phyloP scores from a whole-genome alignment of 2,888 invertebrate genomes.

The Thera obeliscata region DNA sequence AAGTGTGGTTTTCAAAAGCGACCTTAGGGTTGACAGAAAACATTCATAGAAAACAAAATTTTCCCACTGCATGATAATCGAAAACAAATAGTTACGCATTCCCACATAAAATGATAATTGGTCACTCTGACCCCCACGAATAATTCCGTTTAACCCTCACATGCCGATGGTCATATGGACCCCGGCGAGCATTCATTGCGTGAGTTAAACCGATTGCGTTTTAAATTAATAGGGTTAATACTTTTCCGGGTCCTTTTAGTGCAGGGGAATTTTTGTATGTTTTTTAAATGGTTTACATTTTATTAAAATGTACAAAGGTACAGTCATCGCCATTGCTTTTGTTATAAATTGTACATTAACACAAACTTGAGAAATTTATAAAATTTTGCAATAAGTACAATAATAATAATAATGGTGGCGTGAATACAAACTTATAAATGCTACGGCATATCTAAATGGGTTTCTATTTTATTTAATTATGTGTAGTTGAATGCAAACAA shows the following conservation, averaged over 20 bases:
- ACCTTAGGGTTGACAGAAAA: not conserved
- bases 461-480: too few relatives aligned
- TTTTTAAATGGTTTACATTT: conserved; percentile 5
- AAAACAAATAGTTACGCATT: conserved; percentile 44
- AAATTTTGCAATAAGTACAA: too few relatives aligned
- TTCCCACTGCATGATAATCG: conserved; percentile 3
- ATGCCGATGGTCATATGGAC: conserved; percentile 57
- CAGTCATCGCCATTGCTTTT: too few relatives aligned
- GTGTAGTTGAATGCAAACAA: too few relatives aligned
- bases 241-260: conserved; percentile 25
- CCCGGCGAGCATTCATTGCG: conserved; percentile 46
- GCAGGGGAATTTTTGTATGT: conserved; percentile 20
- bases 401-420: too few relatives aligned
- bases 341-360: too few relatives aligned
- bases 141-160: conserved; percentile 50
- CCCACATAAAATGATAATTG: conserved; percentile 53
- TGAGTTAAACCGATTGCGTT: conserved; percentile 51
- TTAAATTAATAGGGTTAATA: conserved; percentile 43
- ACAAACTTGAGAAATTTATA: too few relatives aligned
- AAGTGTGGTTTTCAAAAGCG: too few relatives aligned
- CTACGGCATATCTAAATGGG: too few relatives aligned
- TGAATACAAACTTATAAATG: too few relatives aligned
- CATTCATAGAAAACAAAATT: not conserved
- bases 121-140: conserved; percentile 47
- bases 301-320: not conserved